Evolutionary conservation across 2,113 vertebrate genomes (phyloP).

Genomic region (Cyanistes caeruleus): DNA sequence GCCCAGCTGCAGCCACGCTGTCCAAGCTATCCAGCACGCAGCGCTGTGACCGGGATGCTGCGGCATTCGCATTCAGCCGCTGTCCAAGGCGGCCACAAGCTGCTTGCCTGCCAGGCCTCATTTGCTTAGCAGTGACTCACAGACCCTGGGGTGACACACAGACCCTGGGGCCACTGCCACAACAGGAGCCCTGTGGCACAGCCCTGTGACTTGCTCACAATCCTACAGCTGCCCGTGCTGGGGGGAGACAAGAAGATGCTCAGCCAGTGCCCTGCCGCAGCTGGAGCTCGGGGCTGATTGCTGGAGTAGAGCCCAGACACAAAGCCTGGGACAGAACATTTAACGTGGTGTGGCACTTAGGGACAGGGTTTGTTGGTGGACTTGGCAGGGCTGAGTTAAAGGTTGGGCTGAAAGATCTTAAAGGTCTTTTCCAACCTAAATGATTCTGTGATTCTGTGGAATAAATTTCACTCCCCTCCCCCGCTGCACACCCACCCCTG

Average conservation of each 20-base stretch:
- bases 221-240: not conserved
- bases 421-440: not conserved
- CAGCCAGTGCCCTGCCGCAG: accelerated
- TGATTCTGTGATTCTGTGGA: not conserved
- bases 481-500: accelerated
- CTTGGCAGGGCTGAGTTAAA: not conserved
- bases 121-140: not conserved
- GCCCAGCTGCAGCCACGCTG: not conserved
- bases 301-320: not conserved
- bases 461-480: not conserved
- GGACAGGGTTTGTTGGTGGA: not conserved
- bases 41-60: no score
- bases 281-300: not conserved
- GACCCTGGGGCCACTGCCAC: not conserved
- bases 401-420: not conserved
- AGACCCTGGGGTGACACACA: not conserved
- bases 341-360: not conserved
- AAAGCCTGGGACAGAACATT: not conserved
- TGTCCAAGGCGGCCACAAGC: not conserved
- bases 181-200: not conserved
- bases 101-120: not conserved
- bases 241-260: not conserved
- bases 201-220: accelerated
- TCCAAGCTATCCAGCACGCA: not conserved
- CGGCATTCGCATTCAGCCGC: not conserved